Percentiles rank a stretch among this genome's conserved stretches.
phyloP scores from a whole-genome alignment of 2,113 vertebrate genomes.

The Collichthys lucidus region DNA sequence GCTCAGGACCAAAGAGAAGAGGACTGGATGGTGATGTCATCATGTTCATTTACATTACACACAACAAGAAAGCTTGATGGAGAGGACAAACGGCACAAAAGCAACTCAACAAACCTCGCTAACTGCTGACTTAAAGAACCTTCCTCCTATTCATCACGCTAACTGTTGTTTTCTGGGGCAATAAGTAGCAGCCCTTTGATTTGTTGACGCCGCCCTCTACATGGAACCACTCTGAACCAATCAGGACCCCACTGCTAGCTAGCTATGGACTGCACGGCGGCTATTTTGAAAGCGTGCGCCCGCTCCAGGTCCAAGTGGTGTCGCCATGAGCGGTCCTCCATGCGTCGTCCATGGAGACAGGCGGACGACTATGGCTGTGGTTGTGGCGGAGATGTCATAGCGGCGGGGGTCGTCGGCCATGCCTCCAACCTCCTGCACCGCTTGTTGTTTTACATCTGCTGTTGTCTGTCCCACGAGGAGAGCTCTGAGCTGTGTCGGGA shows the following conservation, averaged over 20 bases:
- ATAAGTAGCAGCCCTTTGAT: constrained; percentile 9
- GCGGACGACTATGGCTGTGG: constrained; percentile 1
- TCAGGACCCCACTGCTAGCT: constrained; percentile 11
- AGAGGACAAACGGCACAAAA: constrained; percentile 5
- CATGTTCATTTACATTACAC: background rate
- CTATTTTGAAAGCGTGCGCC: constrained; percentile 69
- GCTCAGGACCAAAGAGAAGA: constrained; percentile 46
- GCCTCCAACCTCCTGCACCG: constrained; percentile 60
- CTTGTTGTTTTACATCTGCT: constrained; percentile 64
- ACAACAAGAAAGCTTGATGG: background rate
- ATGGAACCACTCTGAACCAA: constrained; percentile 59
- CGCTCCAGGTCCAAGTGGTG: constrained; percentile 66
- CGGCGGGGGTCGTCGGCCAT: constrained; percentile 17
- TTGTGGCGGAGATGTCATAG: constrained; percentile 27
- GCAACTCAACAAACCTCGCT: background rate
- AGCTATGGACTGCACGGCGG: constrained; percentile 76
- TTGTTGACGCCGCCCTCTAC: constrained; percentile 33
- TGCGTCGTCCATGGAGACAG: constrained; percentile 17
- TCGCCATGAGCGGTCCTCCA: constrained; percentile 19
- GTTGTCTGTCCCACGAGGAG: constrained; percentile 56
- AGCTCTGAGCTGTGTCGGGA: constrained; percentile 54
- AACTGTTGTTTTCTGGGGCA: background rate
- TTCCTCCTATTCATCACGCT: background rate
- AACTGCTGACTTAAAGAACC: background rate
- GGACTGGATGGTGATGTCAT: constrained; percentile 39